Evolutionary conservation across 2,113 vertebrate genomes (phyloP).

Genomic region (Chitala chitala): DNA sequence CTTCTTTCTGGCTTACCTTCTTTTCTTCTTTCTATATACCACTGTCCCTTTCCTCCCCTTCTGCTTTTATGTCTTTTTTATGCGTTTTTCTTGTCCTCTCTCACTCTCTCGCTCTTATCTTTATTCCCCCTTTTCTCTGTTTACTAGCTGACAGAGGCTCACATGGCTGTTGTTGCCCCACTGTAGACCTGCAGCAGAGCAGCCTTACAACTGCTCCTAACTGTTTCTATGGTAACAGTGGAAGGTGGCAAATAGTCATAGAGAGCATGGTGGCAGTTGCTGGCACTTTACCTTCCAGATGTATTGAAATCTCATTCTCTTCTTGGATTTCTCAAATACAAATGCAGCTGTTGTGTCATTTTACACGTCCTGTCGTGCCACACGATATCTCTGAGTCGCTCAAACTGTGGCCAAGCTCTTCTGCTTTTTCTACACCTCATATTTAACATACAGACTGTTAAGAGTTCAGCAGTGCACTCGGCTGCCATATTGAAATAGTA

Average conservation of each 20-base stretch:
- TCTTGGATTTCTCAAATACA: too few relatives aligned
- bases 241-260: conserved; percentile 1
- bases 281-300: not conserved
- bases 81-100: not conserved
- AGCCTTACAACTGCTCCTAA: not conserved
- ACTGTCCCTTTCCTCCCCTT: not conserved
- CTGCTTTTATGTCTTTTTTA: not conserved
- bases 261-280: not conserved
- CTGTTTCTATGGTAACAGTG: conserved; percentile 28
- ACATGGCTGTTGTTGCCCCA: not conserved
- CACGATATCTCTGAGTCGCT: too few relatives aligned
- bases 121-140: not conserved
- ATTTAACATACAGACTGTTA: not conserved
- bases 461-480: not conserved
- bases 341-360: too few relatives aligned
- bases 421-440: too few relatives aligned
- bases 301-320: too few relatives aligned
- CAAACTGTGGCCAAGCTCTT: too few relatives aligned
- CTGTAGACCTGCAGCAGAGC: not conserved
- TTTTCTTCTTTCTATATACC: not conserved
- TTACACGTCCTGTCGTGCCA: too few relatives aligned
- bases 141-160: not conserved
- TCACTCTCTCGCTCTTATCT: not conserved
- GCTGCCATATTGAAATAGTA: not conserved
- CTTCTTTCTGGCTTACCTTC: conserved; percentile 18